A percentile compares a stretch with the other conserved stretches of the same genome.
Conservation (phyloP, 1,140 invertebrate genomes). For the Leptinotarsa undecemlineata region DNA sequence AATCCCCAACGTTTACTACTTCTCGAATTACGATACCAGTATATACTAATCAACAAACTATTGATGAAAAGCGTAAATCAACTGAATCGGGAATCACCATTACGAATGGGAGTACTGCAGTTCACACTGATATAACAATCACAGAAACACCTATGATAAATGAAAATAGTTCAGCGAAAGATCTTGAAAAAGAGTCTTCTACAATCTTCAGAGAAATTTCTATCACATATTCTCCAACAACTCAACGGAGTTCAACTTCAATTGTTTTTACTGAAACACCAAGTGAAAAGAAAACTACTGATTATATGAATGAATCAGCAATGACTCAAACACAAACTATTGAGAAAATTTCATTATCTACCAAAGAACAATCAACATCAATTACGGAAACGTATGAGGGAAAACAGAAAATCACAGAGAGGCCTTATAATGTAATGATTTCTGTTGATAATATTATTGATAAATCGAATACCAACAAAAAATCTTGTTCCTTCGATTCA, state of each 20-base stretch:
- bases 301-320: background rate
- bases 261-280: background rate
- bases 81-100: background rate
- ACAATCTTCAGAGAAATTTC: too few species aligned
- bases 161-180: too few species aligned
- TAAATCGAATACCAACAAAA: background rate
- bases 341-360: background rate
- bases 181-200: too few species aligned
- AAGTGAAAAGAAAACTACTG: background rate
- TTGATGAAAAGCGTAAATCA: too few species aligned
- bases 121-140: background rate
- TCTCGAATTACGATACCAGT: too few species aligned
- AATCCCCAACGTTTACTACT: too few species aligned
- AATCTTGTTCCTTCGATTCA: constrained; percentile 63
- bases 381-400: constrained; percentile 10
- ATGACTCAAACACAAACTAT: background rate
- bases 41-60: too few species aligned
- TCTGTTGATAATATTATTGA: background rate
- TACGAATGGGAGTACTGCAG: background rate
- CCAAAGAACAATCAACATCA: constrained; percentile 6
- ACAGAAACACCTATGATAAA: too few species aligned
- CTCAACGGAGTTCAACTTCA: constrained; percentile 7
- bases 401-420: background rate
- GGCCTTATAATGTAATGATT: background rate
- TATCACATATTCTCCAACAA: too few species aligned